A percentile compares a stretch with the other conserved stretches of the same genome.
phyloP scores from a whole-genome alignment of 2,113 vertebrate species.

The Eptesicus fuscus region DNA sequence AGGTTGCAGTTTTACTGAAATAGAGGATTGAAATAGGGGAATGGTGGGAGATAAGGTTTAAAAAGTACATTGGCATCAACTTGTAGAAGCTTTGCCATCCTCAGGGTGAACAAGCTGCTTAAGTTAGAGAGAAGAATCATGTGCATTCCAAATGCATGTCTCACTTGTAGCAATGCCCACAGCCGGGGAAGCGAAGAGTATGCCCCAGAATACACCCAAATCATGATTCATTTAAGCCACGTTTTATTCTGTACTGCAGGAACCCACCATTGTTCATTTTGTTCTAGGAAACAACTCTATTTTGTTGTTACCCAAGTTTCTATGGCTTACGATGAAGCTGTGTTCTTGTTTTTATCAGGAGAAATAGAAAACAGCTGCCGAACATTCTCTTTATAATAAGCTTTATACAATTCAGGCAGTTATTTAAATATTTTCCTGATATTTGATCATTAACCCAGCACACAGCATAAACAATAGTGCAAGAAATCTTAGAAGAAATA shows the following conservation, averaged over 20 bases:
- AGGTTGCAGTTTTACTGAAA: not conserved
- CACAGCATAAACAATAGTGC: not conserved
- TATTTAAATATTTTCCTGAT: slow-evolving; percentile 47
- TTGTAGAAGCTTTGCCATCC: not conserved
- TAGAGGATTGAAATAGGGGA: not conserved
- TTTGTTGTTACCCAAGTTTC: slow-evolving; percentile 16
- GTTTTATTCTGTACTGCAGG: not conserved
- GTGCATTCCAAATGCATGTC: not conserved
- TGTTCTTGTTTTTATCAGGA: slow-evolving; percentile 3
- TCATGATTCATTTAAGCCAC: not conserved
- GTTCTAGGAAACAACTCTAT: not conserved
- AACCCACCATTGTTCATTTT: not conserved
- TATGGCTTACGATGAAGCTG: not conserved
- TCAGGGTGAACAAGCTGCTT: not conserved
- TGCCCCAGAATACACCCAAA: not conserved
- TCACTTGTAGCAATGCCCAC: not conserved
- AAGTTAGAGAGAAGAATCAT: not conserved
- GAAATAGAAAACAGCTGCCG: slow-evolving; percentile 56
- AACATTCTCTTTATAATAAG: slow-evolving; percentile 24
- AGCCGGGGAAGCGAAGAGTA: not conserved
- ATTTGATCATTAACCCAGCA: slow-evolving; percentile 34
- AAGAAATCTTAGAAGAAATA: slow-evolving; percentile 11
- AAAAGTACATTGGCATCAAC: not conserved
- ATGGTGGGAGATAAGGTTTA: not conserved
- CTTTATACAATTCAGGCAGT: not conserved